These are phyloP conservation scores for Gonioctena quinquepunctata DNA, from an alignment of 1,140 invertebrate genomes.

Conservation along the genomic window DNA sequence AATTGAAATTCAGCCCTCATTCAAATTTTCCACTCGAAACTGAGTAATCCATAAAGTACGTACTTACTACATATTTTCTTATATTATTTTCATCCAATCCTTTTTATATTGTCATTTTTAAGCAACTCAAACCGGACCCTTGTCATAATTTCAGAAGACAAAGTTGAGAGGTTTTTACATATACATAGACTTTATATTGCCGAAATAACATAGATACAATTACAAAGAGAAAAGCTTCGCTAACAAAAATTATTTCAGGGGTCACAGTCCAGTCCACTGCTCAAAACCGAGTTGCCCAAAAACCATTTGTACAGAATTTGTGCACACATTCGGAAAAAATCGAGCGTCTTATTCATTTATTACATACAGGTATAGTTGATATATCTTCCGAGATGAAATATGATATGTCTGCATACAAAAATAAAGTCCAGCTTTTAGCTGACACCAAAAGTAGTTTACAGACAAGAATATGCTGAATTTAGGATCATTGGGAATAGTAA, in stretches of 20 bases:
- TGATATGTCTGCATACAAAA: no score
- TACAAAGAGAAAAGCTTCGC: background rate
- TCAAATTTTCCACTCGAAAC: constrained; percentile 13
- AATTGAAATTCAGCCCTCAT: background rate
- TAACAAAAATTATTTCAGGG: constrained; percentile 24
- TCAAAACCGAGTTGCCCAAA: constrained; percentile 19
- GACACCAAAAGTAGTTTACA: no score
- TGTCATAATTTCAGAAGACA: constrained; percentile 33
- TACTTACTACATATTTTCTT: constrained; percentile 8
- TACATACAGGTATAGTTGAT: no score
- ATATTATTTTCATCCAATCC: constrained; percentile 13
- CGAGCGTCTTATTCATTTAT: background rate
- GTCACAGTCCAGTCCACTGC: constrained; percentile 27
- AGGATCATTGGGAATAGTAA: no score
- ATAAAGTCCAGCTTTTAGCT: no score
- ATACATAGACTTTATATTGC: background rate
- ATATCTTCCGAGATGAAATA: no score
- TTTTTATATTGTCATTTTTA: constrained; percentile 24
- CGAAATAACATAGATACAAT: background rate
- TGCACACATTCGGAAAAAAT: constrained; percentile 22
- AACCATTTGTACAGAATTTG: constrained; percentile 20
- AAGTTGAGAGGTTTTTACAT: background rate
- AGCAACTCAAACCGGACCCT: constrained; percentile 31
- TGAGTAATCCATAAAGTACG: background rate
- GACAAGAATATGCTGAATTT: no score